These are phyloP conservation scores for Ciconia nigra DNA, from an alignment of 2,797 vertebrate genomes.

Conservation along the genomic window DNA sequence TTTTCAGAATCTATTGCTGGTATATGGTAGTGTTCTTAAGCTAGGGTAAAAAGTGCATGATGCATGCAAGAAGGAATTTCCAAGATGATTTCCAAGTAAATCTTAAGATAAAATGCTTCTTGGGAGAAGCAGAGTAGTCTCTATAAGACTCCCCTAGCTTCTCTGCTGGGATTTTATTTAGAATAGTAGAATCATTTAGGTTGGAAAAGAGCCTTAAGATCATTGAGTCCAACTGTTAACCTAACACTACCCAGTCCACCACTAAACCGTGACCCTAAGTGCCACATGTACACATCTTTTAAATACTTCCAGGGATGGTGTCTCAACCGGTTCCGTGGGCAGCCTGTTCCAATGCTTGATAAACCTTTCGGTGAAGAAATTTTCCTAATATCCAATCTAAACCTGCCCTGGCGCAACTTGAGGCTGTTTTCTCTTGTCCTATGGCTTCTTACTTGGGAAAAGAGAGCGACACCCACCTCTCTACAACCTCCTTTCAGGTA, in stretches of 20 bases:
- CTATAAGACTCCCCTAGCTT: background rate
- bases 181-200: background rate
- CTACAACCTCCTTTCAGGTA: background rate
- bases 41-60: background rate
- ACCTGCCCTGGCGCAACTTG: background rate
- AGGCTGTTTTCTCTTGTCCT: background rate
- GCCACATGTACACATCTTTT: background rate
- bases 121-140: background rate
- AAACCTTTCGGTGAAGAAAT: background rate
- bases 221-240: background rate
- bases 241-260: background rate
- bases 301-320: background rate
- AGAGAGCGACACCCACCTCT: background rate
- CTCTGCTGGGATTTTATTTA: background rate
- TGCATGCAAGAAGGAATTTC: background rate
- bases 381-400: background rate
- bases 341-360: background rate
- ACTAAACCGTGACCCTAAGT: background rate
- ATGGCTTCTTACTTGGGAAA: background rate
- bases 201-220: background rate
- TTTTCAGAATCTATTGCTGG: background rate
- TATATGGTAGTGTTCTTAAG: background rate
- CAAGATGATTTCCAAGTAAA: background rate
- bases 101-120: background rate
- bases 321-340: background rate